A percentile compares a stretch with the other conserved stretches of the same genome.
These are phyloP conservation scores for Epizoanthus rinbou DNA, from an alignment of 92 coral and sea anemone genomes.

Conservation along the genomic window DNA sequence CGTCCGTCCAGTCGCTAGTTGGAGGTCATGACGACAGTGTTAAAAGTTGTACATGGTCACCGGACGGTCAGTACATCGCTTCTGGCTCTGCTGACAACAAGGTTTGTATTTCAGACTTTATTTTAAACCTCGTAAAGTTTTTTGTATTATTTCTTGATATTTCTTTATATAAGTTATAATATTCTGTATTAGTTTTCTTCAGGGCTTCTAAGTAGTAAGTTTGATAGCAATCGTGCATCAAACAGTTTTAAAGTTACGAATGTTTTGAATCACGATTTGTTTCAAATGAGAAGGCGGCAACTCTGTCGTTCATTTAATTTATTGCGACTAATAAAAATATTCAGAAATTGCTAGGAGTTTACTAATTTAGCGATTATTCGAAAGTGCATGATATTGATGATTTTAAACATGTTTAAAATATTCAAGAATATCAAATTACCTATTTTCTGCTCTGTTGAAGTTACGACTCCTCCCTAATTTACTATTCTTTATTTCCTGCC, in stretches of 20 bases:
- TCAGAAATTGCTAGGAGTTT: not conserved
- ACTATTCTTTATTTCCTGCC: not conserved
- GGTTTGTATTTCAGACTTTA: slow-evolving; percentile 54
- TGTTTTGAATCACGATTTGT: slow-evolving; percentile 10
- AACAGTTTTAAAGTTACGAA: slow-evolving; percentile 20
- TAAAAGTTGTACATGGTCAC: slow-evolving; percentile 90
- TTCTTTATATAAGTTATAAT: not conserved
- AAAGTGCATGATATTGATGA: not conserved
- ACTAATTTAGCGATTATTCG: not conserved
- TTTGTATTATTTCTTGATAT: not conserved
- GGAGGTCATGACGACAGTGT: slow-evolving; percentile 98
- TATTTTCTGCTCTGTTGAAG: not conserved
- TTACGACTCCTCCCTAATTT: not conserved
- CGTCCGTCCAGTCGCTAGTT: slow-evolving; percentile 76
- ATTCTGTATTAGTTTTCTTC: not conserved
- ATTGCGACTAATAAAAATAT: not conserved
- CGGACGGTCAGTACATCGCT: slow-evolving; percentile 81
- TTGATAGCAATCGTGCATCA: not conserved
- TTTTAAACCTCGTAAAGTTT: not conserved
- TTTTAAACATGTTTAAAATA: not conserved
- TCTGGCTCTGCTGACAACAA: slow-evolving; percentile 91
- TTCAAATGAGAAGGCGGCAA: slow-evolving; percentile 22
- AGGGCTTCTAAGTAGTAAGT: not conserved
- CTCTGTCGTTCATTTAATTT: not conserved
- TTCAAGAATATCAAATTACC: not conserved